Base-by-base conservation (phyloP, 2,797 vertebrate species). In the Gambusia yucatana region DNA sequence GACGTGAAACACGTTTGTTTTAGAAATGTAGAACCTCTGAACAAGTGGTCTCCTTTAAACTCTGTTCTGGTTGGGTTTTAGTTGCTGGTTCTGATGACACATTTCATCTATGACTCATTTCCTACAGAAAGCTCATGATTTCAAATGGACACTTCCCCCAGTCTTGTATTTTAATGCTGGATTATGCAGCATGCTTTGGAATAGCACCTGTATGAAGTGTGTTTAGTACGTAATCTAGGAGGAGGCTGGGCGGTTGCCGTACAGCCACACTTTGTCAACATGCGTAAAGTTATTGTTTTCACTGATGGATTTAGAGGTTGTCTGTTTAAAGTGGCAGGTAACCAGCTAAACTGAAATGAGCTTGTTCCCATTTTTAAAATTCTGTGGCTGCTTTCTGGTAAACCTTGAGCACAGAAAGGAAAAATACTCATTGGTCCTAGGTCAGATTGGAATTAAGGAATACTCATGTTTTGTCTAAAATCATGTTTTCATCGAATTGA, bases 211-310 rank as follows among this genome's bases (percentile, higher is more conserved):
- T 5, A 41, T 67, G 67, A 7, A 4, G 67, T 28, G 22, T n/a
- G 25, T 17, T 67, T 7, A 28, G 67, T 33, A 33, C 33, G 33
- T 70, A 44, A 75, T 90, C 70, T 63, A 83, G 84, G 85, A 86
- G 81, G 83, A 82, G 88, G 30, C 70, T 1, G 82, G 77, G 61
- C 74, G 47, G 77, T 78, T 83, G 44, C 75, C 74, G 77, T 75
- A 28, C 82, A 82, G 87, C 88, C 65, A 3, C 77, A 22, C 78
- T 84, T 78, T 82, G 79, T 93, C 90, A 92, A 84, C 89, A 87
- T 80, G 57, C 30, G 79, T 85, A 80, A 80, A 90, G 57, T 86
- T 77, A 77, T 80, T 89, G 88, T 94, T 91, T 82, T 83, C 83
- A 39, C 59, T 87, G 79, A 73, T 78, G 70, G 63, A 83, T 75